Evolutionary conservation across 2,113 vertebrate genomes (phyloP).

Genomic region (Rallus limicola): DNA sequence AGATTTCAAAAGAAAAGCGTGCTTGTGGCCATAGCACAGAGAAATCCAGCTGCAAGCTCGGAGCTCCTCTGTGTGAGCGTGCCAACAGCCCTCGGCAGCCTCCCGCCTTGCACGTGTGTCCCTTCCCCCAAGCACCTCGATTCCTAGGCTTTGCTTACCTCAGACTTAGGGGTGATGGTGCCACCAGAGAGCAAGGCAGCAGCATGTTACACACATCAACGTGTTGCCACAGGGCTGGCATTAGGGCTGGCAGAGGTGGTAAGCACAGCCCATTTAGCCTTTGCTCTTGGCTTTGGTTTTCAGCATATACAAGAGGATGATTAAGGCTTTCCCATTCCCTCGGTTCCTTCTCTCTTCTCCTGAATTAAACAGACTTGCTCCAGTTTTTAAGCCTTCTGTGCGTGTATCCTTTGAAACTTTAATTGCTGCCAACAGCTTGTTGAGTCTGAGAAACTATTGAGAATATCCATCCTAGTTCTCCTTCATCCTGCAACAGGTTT

Average conservation of each 20-base stretch:
- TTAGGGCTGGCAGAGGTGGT: not conserved
- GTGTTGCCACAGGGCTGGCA: rapidly evolving
- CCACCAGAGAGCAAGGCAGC: not conserved
- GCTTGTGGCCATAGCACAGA: not conserved
- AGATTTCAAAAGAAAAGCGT: not conserved
- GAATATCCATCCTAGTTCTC: not conserved
- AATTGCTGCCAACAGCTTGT: not conserved
- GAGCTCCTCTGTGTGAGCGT: rapidly evolving
- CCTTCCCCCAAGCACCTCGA: rapidly evolving
- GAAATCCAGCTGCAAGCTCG: not conserved
- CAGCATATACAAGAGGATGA: not conserved
- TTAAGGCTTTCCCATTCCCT: not conserved
- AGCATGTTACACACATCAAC: rapidly evolving
- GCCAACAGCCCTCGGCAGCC: not conserved
- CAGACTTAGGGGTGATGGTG: not conserved
- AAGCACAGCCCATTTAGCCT: rapidly evolving
- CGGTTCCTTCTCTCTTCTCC: not conserved
- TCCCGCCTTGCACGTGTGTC: rapidly evolving
- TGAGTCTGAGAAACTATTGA: not conserved
- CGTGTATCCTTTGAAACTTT: not conserved
- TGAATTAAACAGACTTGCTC: not conserved
- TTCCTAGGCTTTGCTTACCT: not conserved
- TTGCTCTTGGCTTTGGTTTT: not conserved
- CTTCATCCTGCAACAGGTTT: not conserved
- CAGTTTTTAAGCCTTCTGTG: not conserved